Evolutionary conservation across 1,140 invertebrate genomes (phyloP).

Genomic region (Gryllus bimaculatus): DNA sequence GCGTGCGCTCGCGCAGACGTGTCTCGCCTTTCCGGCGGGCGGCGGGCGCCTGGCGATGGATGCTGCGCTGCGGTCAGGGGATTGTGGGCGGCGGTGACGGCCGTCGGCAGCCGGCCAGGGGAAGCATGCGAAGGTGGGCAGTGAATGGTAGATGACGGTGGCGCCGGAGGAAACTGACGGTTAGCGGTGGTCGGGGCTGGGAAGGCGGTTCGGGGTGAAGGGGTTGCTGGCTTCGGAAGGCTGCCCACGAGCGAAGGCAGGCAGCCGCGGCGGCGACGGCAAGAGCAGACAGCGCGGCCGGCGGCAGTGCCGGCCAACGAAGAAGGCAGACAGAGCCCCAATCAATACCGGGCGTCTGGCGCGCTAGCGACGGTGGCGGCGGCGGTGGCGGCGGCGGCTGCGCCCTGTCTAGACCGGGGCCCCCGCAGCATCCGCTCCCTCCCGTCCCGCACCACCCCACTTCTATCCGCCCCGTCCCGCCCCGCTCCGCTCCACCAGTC

Average conservation of each 20-base stretch:
- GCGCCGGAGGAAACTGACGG: too few species aligned
- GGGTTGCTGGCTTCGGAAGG: neutral
- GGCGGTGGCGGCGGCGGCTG: neutral
- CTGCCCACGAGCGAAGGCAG: neutral
- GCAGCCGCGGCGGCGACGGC: too few species aligned
- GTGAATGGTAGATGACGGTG: too few species aligned
- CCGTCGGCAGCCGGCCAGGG: too few species aligned
- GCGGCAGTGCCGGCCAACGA: neutral
- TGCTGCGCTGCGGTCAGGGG: too few species aligned
- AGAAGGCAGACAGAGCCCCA: neutral
- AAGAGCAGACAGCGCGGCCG: neutral
- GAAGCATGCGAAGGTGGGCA: too few species aligned
- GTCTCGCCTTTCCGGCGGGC: too few species aligned
- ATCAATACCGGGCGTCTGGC: neutral
- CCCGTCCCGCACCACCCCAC: neutral
- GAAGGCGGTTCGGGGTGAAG: neutral
- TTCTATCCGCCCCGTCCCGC: neutral
- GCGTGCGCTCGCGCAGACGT: too few species aligned
- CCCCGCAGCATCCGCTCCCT: neutral
- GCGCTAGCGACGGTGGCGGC: neutral
- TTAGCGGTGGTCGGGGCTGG: neutral
- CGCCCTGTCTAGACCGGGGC: neutral
- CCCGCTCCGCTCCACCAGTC: neutral
- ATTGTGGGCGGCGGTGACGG: too few species aligned
- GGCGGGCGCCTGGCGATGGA: too few species aligned